Evolutionary conservation across 1,140 invertebrate genomes (phyloP), one percentile per base, ranked within the genome.

Genomic region (Zaprionus davidi): DNA sequence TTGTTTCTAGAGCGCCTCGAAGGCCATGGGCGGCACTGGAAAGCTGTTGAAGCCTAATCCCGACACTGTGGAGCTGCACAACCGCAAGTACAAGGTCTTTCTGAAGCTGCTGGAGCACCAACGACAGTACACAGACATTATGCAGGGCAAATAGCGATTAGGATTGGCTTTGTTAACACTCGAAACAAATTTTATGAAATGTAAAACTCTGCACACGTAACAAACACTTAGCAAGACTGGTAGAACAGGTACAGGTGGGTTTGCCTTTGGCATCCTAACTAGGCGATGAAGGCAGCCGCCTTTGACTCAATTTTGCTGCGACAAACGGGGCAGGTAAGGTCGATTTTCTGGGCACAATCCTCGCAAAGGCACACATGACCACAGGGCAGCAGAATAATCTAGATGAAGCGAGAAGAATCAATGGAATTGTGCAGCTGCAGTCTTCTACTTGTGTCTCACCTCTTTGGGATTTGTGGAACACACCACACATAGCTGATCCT

Each of bases 331-430:
- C 97, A 97, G 44, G 92, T 91, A 58, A 94, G 92, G 15, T 91
- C 93, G 59, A 97, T 96, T 79, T 95, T 94, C 60, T 95, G 94
- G 2, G 96, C 94, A 90, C 97, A 97, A 91, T 97, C 96, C 93
- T 97, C 96, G 84, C 97, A 97, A 38, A 97, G 91, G 75, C 96
- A 97, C 0, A 97, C 96, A 91, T 97, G 97, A 0, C 97, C 97
- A 92, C 97, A 97, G 1, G 96, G 96, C 64, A 97, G 91, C 41
- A 97, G 84, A 81, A 97, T 97, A 20, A 97, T 95, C 95, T 96
- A 85, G 6, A 78, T 72, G 7, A 6, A 1, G 9, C 12, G 13
- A n/a, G 41, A 26, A 46, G 59, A 24, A 3, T 56, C 51, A 20
- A 12, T 46, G 28, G 22, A n/a, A n/a, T 20, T 55, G 20, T 24